Evolutionary conservation across 2,797 vertebrate species (phyloP).

Genomic region (Cyclura pinguis): DNA sequence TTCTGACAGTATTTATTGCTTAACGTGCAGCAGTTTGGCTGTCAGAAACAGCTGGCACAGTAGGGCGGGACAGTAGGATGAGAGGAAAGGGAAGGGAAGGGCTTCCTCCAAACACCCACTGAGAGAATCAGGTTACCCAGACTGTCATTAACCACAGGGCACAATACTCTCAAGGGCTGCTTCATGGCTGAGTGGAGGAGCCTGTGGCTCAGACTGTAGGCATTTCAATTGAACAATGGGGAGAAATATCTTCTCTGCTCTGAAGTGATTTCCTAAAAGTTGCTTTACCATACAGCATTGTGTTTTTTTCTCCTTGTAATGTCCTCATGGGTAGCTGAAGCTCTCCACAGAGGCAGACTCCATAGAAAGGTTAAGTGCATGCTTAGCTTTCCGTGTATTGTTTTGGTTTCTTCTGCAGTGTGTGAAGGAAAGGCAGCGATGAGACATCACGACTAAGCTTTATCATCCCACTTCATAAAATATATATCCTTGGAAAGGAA

Average conservation of each 20-base stretch:
- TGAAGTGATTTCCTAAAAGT: not conserved
- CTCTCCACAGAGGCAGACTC: not conserved
- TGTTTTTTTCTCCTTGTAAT: not conserved
- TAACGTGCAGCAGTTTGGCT: conserved; percentile 81
- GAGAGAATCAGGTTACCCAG: conserved; percentile 81
- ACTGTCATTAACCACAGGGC: conserved; percentile 84
- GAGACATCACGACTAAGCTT: not conserved
- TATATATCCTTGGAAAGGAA: not conserved
- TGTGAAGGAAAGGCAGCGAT: not conserved
- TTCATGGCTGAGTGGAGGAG: conserved; percentile 82
- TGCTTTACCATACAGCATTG: not conserved
- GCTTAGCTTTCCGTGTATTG: not conserved
- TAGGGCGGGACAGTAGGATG: conserved; percentile 81
- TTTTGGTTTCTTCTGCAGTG: not conserved
- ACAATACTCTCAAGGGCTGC: conserved; percentile 77
- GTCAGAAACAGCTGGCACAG: conserved; percentile 82
- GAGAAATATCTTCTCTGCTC: not conserved
- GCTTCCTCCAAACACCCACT: conserved; percentile 72
- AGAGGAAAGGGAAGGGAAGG: conserved; percentile 8
- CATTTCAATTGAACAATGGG: conserved; percentile 27
- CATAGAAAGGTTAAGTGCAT: not conserved
- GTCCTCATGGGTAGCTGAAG: not conserved
- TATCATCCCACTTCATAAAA: not conserved
- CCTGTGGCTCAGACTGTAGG: conserved; percentile 74
- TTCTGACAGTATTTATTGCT: conserved; percentile 79